A percentile compares a stretch with the other conserved stretches of the same genome.
Conservation (phyloP, 1,140 invertebrate genomes). For the Drosophila biarmipes region DNA sequence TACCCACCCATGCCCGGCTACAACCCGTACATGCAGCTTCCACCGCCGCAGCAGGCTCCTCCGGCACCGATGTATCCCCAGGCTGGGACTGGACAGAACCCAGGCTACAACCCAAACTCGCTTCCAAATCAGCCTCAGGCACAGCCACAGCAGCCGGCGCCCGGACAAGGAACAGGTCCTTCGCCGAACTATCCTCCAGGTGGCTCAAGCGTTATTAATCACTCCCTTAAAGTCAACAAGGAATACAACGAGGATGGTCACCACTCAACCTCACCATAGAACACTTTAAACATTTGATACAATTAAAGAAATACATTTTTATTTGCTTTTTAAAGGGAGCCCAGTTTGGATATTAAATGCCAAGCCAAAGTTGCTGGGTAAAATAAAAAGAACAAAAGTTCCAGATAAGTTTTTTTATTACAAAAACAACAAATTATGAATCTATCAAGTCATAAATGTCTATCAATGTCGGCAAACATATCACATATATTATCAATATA, state of each 20-base stretch:
- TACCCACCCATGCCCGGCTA: slow-evolving; percentile 3
- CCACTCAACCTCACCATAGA: slow-evolving; percentile 8
- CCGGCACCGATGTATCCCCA: slow-evolving; percentile 16
- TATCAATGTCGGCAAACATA: slow-evolving; percentile 1
- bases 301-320: too few species aligned
- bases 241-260: slow-evolving; percentile 62
- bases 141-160: neutral
- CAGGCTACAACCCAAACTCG: slow-evolving; percentile 8
- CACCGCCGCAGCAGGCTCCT: slow-evolving; percentile 5
- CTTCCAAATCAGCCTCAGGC: slow-evolving; percentile 14
- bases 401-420: too few species aligned
- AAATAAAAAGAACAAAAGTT: too few species aligned
- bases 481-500: neutral
- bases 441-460: too few species aligned
- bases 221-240: slow-evolving; percentile 68
- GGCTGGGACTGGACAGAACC: neutral
- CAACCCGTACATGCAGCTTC: slow-evolving; percentile 25
- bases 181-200: slow-evolving; percentile 12
- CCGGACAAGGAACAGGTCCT: slow-evolving; percentile 8
- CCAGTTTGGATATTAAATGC: too few species aligned
- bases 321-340: too few species aligned
- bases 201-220: slow-evolving; percentile 59
- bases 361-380: too few species aligned
- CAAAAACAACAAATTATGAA: neutral
- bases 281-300: neutral